Percentiles rank a stretch among this genome's conserved stretches.
Evolutionary conservation across 2,888 invertebrate genomes (phyloP).

Genomic region (Erannis defoliaria): DNA sequence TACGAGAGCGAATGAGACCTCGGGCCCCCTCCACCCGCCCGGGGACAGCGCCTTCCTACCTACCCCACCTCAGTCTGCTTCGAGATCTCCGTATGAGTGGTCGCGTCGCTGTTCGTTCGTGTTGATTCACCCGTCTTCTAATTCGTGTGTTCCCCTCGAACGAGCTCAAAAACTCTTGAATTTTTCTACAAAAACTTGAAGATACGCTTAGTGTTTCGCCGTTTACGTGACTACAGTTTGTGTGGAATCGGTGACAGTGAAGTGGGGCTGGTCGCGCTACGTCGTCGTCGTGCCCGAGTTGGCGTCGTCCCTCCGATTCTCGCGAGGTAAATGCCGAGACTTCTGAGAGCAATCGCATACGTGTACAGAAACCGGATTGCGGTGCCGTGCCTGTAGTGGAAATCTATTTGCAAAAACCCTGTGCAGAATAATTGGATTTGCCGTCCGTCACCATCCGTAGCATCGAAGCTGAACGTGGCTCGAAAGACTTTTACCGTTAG

Average conservation of each 20-base stretch:
- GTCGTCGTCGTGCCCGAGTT: slow-evolving; percentile 78
- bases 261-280: slow-evolving; percentile 74
- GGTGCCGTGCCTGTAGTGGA: slow-evolving; percentile 64
- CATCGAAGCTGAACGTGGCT: slow-evolving; percentile 61
- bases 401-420: slow-evolving; percentile 61
- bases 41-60: slow-evolving; percentile 57
- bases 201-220: slow-evolving; percentile 52
- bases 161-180: slow-evolving; percentile 59
- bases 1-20: slow-evolving; percentile 63
- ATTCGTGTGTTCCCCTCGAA: slow-evolving; percentile 72
- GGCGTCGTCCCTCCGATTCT: slow-evolving; percentile 79
- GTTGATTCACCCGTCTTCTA: slow-evolving; percentile 71
- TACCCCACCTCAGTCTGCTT: slow-evolving; percentile 68
- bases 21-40: slow-evolving; percentile 62
- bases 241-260: slow-evolving; percentile 75
- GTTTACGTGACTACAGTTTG: slow-evolving; percentile 62
- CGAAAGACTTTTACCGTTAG: slow-evolving; percentile 76
- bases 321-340: slow-evolving; percentile 80
- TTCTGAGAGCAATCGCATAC: slow-evolving; percentile 75
- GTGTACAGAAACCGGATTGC: slow-evolving; percentile 78
- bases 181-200: slow-evolving; percentile 57
- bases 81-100: slow-evolving; percentile 60
- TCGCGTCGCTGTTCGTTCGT: slow-evolving; percentile 52
- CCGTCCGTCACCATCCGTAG: slow-evolving; percentile 49
- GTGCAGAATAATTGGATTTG: slow-evolving; percentile 59